A percentile compares a stretch with the other conserved stretches of the same genome.
phyloP scores from a whole-genome alignment of 2,797 vertebrate genomes.

The Pagetopsis macropterus region DNA sequence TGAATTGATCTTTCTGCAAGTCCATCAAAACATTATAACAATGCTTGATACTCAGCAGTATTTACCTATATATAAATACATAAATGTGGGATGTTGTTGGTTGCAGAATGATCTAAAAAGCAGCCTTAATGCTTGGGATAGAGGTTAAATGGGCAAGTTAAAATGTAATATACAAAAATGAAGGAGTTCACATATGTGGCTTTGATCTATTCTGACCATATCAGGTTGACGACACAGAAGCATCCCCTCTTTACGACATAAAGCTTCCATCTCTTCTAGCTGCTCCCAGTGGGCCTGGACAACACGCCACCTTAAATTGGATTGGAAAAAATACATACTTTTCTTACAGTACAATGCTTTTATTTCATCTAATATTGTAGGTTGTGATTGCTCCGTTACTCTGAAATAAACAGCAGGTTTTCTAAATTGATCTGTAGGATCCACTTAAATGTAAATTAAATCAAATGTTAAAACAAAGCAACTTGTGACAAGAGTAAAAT shows the following conservation, averaged over 20 bases:
- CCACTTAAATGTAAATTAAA: too few relatives aligned
- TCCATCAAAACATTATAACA: background rate
- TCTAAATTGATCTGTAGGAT: background rate
- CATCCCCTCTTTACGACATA: conserved; percentile 83
- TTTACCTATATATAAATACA: background rate
- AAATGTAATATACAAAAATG: background rate
- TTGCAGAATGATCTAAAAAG: too few relatives aligned
- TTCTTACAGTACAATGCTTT: background rate
- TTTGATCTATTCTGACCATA: conserved; percentile 78
- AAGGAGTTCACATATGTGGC: background rate
- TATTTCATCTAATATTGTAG: background rate
- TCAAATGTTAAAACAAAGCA: too few relatives aligned
- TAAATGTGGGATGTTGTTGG: too few relatives aligned
- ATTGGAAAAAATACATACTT: conserved; percentile 1
- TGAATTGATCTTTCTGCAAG: background rate
- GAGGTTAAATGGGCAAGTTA: too few relatives aligned
- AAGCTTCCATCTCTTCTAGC: conserved; percentile 85
- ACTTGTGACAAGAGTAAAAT: background rate
- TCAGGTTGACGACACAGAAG: conserved; percentile 83
- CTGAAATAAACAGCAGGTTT: background rate
- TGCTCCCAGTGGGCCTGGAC: conserved; percentile 85
- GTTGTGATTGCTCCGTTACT: background rate
- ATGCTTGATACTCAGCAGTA: background rate
- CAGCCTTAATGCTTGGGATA: too few relatives aligned
- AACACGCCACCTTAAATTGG: conserved; percentile 79